Evolutionary conservation across 2,888 invertebrate genomes (phyloP).

Genomic region (Nasonovia ribisnigri): DNA sequence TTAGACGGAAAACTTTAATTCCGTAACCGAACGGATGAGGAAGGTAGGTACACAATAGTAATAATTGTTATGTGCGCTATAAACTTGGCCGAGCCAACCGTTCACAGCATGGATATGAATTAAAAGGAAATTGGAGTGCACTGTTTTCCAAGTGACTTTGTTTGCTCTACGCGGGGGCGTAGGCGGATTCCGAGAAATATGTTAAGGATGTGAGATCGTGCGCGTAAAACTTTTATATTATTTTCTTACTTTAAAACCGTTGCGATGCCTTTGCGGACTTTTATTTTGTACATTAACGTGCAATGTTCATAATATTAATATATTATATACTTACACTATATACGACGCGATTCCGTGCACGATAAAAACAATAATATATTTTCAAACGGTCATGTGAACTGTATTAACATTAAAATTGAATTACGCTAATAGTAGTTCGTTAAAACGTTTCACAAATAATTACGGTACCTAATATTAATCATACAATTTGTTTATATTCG

Average conservation of each 20-base stretch:
- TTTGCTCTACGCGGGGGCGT: neutral
- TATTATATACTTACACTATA: neutral
- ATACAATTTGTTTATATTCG: neutral
- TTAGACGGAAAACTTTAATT: constrained; percentile 32
- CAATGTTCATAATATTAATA: neutral
- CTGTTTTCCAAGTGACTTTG: neutral
- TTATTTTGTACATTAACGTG: neutral
- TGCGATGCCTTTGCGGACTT: neutral
- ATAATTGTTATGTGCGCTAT: neutral
- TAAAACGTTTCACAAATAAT: neutral
- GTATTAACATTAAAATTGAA: neutral
- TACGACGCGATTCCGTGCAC: neutral
- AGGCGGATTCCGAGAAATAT: constrained; percentile 4
- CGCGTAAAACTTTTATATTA: neutral
- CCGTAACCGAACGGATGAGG: neutral
- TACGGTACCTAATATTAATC: neutral
- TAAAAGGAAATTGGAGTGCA: constrained; percentile 33
- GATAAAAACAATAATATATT: neutral
- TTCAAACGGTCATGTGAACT: neutral
- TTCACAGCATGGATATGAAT: neutral
- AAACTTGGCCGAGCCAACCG: neutral
- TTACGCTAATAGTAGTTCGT: neutral
- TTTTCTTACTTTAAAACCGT: neutral
- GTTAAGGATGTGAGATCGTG: neutral
- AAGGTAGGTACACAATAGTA: too few species aligned